Base-by-base conservation (phyloP, 2,888 invertebrate genomes). In the Strigamia maritima region DNA sequence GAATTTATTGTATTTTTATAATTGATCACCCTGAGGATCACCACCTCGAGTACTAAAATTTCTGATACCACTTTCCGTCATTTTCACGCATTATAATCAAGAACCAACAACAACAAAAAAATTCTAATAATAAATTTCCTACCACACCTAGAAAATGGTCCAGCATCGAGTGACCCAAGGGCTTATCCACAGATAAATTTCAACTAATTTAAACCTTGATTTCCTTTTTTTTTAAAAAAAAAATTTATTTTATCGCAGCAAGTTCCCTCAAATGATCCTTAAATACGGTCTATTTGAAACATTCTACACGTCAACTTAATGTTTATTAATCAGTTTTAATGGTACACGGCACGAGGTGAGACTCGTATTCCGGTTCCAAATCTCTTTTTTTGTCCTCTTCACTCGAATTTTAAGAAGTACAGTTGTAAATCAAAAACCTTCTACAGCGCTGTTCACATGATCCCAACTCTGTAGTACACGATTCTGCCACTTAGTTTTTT, bases 271-370 rank as follows among this genome's bases (percentile, higher is more conserved):
- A 60, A 60, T 60, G 60, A 60, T 60, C 24, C 60, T 60, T 60
- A 60, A 60, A 60, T 60, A 60, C 60, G 60, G 60, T 24, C 60
- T 24, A 60, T 60, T 60, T 60, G 60, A 60, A 60, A 60, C 60
- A 22, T 60, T 60, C 60, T 60, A 60, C 60, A 60, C 60, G 60
- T 60, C 60, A 60, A 60, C 60, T 60, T 60, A 60, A 60, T 60
- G 60, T 60, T 60, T 60, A 60, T 60, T 60, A 60, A 60, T 60
- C 60, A 60, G 60, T 60, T 60, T 60, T 60, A 60, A 60, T 60
- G 60, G 60, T 60, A 60, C 60, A 60, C 60, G 60, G 60, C 60
- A 60, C 60, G 60, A 60, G 60, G 60, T 60, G 60, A 60, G 60
- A 60, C 60, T 60, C 60, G 24, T 22, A 60, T 60, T 60, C 60